These are phyloP conservation scores for Pseudochirops corinnae DNA, from an alignment of 2,797 vertebrate genomes.

Conservation along the genomic window DNA sequence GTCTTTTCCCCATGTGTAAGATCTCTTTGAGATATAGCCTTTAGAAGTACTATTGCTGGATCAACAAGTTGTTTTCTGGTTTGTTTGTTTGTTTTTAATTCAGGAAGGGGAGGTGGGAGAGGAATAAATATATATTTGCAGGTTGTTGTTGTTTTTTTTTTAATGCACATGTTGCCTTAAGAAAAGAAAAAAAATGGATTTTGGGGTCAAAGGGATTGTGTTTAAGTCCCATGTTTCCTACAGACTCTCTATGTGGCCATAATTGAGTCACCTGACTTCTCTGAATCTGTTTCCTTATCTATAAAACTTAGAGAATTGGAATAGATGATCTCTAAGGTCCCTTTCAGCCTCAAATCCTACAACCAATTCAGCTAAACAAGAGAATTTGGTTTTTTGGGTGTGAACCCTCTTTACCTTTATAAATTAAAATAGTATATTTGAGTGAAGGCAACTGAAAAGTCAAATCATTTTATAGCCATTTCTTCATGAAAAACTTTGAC, in stretches of 20 bases:
- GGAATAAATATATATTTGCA: neutral
- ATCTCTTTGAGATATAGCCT: too few species aligned
- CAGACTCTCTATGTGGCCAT: too few species aligned
- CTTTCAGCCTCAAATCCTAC: neutral
- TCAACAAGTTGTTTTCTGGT: neutral
- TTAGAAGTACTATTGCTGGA: too few species aligned
- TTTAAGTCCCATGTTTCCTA: neutral
- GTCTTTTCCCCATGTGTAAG: too few species aligned
- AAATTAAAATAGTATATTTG: neutral
- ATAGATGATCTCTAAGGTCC: neutral
- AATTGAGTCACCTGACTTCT: neutral
- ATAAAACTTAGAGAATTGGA: neutral
- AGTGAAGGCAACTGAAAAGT: neutral
- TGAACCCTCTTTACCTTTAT: neutral
- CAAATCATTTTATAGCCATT: neutral
- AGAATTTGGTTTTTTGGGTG: neutral
- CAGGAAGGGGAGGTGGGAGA: neutral
- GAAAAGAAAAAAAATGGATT: neutral
- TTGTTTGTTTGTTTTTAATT: too few species aligned
- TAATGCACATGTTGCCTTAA: neutral
- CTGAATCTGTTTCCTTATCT: neutral
- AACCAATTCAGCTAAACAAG: neutral
- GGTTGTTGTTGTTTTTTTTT: too few species aligned
- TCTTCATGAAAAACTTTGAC: neutral
- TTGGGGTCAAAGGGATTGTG: neutral